These are phyloP conservation scores for Ariopsis seemanni DNA, from an alignment of 2,113 vertebrate genomes.

Conservation along the genomic window DNA sequence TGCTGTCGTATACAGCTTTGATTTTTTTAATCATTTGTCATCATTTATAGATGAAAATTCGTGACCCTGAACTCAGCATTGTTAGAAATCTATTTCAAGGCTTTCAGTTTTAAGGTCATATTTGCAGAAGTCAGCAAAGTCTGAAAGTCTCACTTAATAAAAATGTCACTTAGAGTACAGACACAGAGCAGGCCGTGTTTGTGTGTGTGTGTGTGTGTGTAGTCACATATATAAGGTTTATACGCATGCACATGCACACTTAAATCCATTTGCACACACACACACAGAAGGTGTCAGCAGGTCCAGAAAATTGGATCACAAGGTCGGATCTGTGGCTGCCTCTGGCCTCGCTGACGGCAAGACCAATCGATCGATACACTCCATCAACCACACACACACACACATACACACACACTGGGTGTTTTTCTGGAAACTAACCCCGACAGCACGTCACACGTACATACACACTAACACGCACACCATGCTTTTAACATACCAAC, in stretches of 20 bases:
- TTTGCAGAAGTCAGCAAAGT: background rate
- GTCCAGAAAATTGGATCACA: conserved; percentile 90
- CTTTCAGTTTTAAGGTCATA: background rate
- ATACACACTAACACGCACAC: background rate
- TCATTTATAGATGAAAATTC: background rate
- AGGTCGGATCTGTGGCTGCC: conserved; percentile 80
- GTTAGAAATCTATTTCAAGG: background rate
- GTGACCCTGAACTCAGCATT: background rate
- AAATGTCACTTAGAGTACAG: background rate
- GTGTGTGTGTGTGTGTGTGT: conserved; percentile 15
- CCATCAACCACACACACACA: conserved; percentile 68
- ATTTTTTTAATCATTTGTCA: background rate
- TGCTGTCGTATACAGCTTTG: background rate
- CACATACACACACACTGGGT: conserved; percentile 65
- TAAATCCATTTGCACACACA: conserved; percentile 49
- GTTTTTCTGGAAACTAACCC: background rate
- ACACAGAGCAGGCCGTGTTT: conserved; percentile 25
- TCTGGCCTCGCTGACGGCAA: conserved; percentile 81
- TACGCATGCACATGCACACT: conserved; percentile 1
- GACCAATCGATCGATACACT: conserved; percentile 87
- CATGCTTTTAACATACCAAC: background rate
- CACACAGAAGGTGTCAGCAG: conserved; percentile 80
- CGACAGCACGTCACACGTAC: background rate
- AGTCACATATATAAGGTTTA: background rate
- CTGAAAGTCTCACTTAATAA: conserved; percentile 10